These are phyloP conservation scores for Anniella stebbinsi DNA, from an alignment of 2,797 vertebrate species.

Conservation along the genomic window DNA sequence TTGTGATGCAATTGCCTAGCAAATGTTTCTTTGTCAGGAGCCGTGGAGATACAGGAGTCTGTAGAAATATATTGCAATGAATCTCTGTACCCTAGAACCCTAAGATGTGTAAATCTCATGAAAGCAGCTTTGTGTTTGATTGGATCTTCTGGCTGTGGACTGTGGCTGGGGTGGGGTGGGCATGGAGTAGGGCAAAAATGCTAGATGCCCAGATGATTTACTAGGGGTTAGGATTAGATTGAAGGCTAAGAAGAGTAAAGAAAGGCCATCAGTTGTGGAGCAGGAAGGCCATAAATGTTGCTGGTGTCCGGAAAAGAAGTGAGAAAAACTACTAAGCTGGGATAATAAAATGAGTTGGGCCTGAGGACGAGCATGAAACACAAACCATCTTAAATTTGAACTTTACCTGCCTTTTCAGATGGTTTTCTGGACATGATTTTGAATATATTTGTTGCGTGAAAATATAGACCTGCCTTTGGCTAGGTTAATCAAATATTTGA, in stretches of 20 bases:
- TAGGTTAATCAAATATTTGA: slow-evolving; percentile 6
- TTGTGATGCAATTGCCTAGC: slow-evolving; percentile 53
- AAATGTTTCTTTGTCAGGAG: slow-evolving; percentile 37
- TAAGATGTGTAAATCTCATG: slow-evolving; percentile 11
- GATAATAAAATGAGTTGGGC: slow-evolving; percentile 40
- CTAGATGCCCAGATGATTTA: slow-evolving; percentile 44
- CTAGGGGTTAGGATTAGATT: slow-evolving; percentile 22
- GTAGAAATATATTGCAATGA: slow-evolving; percentile 35
- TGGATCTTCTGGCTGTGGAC: slow-evolving; percentile 39
- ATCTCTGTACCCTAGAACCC: slow-evolving; percentile 39
- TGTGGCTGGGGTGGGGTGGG: not conserved
- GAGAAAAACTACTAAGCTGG: slow-evolving; percentile 64
- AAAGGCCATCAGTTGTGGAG: slow-evolving; percentile 32
- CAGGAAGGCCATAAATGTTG: slow-evolving; percentile 58
- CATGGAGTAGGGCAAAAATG: not conserved
- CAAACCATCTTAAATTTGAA: slow-evolving; percentile 64
- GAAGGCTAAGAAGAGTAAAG: slow-evolving; percentile 48
- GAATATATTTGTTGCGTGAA: slow-evolving; percentile 15
- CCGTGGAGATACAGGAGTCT: slow-evolving; percentile 23
- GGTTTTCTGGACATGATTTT: slow-evolving; percentile 54
- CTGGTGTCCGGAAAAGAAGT: slow-evolving; percentile 65
- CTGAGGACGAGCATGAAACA: slow-evolving; percentile 8
- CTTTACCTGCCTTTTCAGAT: slow-evolving; percentile 59
- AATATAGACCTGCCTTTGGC: not conserved
- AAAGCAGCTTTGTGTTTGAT: slow-evolving; percentile 28